Percentiles rank a stretch among this genome's conserved stretches.
Conservation (phyloP, 2,113 vertebrate genomes). For the Sinocyclocheilus anophthalmus region DNA sequence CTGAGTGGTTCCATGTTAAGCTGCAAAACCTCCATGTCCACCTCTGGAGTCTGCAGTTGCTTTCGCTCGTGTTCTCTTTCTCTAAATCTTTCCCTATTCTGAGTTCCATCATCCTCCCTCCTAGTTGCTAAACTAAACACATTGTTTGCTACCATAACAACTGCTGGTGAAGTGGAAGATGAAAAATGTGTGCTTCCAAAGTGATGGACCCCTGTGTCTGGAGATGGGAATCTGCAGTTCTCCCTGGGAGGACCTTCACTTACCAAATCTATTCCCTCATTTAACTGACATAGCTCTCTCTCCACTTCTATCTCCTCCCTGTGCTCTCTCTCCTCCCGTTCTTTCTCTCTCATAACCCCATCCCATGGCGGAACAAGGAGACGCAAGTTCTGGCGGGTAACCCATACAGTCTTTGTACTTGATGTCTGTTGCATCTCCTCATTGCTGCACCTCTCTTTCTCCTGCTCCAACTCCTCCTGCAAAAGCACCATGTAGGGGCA, state of each 20-base stretch:
- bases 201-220: slow-evolving; percentile 59
- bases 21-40: slow-evolving; percentile 75
- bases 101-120: slow-evolving; percentile 48
- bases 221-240: slow-evolving; percentile 63
- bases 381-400: slow-evolving; percentile 82
- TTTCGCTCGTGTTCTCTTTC: slow-evolving; percentile 62
- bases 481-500: slow-evolving; percentile 84
- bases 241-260: slow-evolving; percentile 59
- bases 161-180: slow-evolving; percentile 61
- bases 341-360: slow-evolving; percentile 69
- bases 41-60: slow-evolving; percentile 70
- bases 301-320: slow-evolving; percentile 78
- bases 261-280: slow-evolving; percentile 77
- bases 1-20: slow-evolving; percentile 68
- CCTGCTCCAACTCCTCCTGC: slow-evolving; percentile 47
- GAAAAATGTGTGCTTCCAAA: slow-evolving; percentile 64
- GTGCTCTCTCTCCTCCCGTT: slow-evolving; percentile 75
- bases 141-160: slow-evolving; percentile 48
- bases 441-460: slow-evolving; percentile 53
- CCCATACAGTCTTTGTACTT: slow-evolving; percentile 76
- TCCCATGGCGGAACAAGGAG: slow-evolving; percentile 84
- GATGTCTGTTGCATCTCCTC: slow-evolving; percentile 62
- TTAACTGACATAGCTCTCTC: slow-evolving; percentile 85
- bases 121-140: slow-evolving; percentile 37
- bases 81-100: slow-evolving; percentile 43